Evolutionary conservation across 2,888 invertebrate species (phyloP).

Genomic region (Cataglyphis rosenhaueri): DNA sequence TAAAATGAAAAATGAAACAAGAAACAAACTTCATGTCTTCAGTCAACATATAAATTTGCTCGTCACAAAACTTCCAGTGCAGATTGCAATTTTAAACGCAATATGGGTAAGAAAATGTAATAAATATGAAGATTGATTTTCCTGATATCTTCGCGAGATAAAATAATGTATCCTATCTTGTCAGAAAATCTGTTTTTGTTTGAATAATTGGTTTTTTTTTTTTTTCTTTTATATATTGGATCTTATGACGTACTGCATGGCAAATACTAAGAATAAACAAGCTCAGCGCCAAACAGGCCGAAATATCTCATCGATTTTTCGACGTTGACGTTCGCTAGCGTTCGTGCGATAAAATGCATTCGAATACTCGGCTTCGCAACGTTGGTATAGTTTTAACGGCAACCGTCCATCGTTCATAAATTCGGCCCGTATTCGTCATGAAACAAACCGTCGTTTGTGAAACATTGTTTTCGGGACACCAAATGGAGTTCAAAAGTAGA

Average conservation of each 20-base stretch:
- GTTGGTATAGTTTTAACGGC: conserved; percentile 40
- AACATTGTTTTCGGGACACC: conserved; percentile 28
- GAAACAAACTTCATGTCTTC: background rate
- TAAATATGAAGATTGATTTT: conserved; percentile 19
- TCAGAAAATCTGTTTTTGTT: background rate
- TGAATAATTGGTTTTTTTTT: background rate
- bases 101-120: background rate
- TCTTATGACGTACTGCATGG: conserved; percentile 20
- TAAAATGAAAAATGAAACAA: conserved; percentile 10
- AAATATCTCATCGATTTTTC: conserved; percentile 46
- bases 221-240: background rate
- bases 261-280: conserved; percentile 48
- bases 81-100: background rate
- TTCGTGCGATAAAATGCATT: conserved; percentile 43
- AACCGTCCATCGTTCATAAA: conserved; percentile 38
- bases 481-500: conserved; percentile 50
- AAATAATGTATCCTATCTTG: background rate
- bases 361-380: background rate
- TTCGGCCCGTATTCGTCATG: conserved; percentile 2
- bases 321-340: background rate
- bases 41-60: background rate
- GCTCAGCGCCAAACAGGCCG: conserved; percentile 4
- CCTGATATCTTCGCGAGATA: background rate
- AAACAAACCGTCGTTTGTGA: conserved; percentile 36
- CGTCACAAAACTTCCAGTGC: background rate